Evolutionary conservation across 2,797 vertebrate genomes (phyloP).

Genomic region (Cygnus olor): DNA sequence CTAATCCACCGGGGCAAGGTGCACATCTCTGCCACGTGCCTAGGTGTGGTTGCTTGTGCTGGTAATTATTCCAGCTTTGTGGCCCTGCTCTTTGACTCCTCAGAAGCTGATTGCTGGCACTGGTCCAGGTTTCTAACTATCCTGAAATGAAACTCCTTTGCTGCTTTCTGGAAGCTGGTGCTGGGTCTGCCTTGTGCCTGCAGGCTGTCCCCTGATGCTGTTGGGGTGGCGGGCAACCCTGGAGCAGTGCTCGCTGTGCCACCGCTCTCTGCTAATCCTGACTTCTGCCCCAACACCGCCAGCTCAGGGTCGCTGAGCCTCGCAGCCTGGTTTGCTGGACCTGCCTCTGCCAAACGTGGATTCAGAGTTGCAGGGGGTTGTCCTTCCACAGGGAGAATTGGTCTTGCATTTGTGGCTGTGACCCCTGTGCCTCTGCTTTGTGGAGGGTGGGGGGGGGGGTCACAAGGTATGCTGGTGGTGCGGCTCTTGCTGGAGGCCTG

Average conservation of each 20-base stretch:
- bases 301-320: background rate
- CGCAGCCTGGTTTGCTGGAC: background rate
- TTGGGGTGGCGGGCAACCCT: background rate
- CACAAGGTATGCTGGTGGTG: background rate
- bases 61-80: rapidly evolving
- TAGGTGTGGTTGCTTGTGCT: background rate
- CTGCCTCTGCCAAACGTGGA: background rate
- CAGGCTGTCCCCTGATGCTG: background rate
- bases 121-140: background rate
- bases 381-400: rapidly evolving
- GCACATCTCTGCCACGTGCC: background rate
- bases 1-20: rapidly evolving
- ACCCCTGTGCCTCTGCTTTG: background rate
- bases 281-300: background rate
- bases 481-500: background rate
- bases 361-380: rapidly evolving
- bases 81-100: background rate
- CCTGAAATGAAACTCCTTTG: background rate
- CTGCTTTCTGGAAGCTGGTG: background rate
- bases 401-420: background rate
- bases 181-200: background rate
- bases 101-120: rapidly evolving
- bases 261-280: background rate
- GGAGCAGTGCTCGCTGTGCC: background rate
- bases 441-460: background rate